Conservation (phyloP, 2,113 vertebrate genomes). For the Spermophilus dauricus region DNA sequence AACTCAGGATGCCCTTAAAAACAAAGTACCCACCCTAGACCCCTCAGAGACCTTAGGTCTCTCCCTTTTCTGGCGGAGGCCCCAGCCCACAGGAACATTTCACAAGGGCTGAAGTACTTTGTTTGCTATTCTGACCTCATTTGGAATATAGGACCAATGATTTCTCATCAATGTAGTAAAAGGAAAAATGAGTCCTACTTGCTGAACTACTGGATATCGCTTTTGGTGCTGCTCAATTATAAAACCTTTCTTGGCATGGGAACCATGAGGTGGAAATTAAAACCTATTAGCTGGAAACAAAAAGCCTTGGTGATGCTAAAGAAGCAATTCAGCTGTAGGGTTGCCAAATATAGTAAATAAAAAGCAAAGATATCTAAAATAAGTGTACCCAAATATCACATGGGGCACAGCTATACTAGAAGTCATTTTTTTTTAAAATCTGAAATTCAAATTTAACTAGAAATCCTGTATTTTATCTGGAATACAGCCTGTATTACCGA, state of each 20-base stretch:
- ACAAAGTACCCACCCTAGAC: not conserved
- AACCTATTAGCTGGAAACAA: constrained; percentile 6
- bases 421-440: not conserved
- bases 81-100: not conserved
- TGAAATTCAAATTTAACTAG: constrained; percentile 1
- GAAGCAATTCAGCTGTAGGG: not conserved
- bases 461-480: not conserved
- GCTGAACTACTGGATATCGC: not conserved
- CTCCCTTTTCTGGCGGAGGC: not conserved
- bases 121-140: not conserved
- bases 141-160: not conserved
- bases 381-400: not conserved
- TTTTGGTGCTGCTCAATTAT: not conserved
- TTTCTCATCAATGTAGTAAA: not conserved
- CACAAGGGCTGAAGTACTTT: not conserved
- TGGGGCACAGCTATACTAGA: not conserved
- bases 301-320: not conserved
- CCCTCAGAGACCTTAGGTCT: not conserved
- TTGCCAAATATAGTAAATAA: constrained; percentile 44
- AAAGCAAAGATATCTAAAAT: not conserved
- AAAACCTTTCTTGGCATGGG: not conserved
- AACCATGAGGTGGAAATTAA: not conserved
- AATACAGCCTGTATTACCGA: not conserved
- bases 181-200: not conserved
- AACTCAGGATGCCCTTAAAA: not conserved